Evolutionary conservation across 2,888 invertebrate species (phyloP).

Genomic region (Sesia apiformis): DNA sequence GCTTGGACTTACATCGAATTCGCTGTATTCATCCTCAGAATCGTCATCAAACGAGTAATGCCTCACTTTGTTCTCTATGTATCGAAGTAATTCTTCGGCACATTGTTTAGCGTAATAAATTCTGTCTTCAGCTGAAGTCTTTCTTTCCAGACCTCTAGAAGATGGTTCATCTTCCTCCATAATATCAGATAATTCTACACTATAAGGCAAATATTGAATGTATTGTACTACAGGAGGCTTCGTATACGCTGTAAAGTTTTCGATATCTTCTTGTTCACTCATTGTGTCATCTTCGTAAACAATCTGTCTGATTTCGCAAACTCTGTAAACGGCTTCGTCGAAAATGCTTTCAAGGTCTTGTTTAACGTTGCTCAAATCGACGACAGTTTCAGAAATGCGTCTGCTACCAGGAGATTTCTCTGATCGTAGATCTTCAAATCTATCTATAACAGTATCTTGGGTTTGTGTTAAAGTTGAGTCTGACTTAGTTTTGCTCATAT

Average conservation of each 20-base stretch:
- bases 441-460: conserved; percentile 62
- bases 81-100: conserved; percentile 46
- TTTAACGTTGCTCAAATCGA: conserved; percentile 56
- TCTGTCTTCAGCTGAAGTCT: conserved; percentile 34
- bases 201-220: conserved; percentile 43
- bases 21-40: conserved; percentile 29
- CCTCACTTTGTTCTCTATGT: conserved; percentile 48
- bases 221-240: conserved; percentile 45
- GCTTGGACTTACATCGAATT: conserved; percentile 47
- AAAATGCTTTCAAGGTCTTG: conserved; percentile 57
- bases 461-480: conserved; percentile 63
- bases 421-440: conserved; percentile 27
- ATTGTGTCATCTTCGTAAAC: conserved; percentile 36
- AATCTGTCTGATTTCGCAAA: conserved; percentile 32
- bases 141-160: conserved; percentile 33
- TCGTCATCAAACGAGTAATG: conserved; percentile 32
- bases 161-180: conserved; percentile 63
- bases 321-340: conserved; percentile 39
- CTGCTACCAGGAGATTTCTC: conserved; percentile 34
- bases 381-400: conserved; percentile 56
- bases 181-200: conserved; percentile 61
- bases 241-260: conserved; percentile 56
- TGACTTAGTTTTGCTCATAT: conserved; percentile 65
- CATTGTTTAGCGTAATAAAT: conserved; percentile 28
- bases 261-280: conserved; percentile 58